phyloP scores from a whole-genome alignment of 1,140 invertebrate species.

The Bombus fervidus region DNA sequence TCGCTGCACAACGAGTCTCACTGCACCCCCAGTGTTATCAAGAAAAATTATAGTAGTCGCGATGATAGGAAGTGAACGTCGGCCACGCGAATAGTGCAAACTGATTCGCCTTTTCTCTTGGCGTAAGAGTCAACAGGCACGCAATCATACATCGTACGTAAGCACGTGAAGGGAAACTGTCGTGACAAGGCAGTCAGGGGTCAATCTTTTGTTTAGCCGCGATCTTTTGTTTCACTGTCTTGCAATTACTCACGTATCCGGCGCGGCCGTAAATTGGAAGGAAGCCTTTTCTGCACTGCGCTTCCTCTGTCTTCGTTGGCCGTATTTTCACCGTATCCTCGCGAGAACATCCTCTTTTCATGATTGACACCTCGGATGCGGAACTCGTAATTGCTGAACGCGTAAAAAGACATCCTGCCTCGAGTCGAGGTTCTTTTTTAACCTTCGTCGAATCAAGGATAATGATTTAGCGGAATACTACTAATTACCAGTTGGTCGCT shows the following conservation, averaged over 20 bases:
- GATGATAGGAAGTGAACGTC: constrained; percentile 32
- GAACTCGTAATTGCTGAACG: neutral
- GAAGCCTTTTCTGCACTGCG: neutral
- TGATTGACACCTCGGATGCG: constrained; percentile 21
- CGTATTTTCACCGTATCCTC: neutral
- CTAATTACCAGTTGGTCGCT: neutral
- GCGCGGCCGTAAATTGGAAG: constrained; percentile 29
- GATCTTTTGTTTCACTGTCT: constrained; percentile 42
- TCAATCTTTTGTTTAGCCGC: constrained; percentile 35
- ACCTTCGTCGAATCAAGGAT: neutral
- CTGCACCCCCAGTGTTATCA: constrained; percentile 12
- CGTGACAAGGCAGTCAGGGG: constrained; percentile 36
- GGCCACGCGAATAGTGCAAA: constrained; percentile 44
- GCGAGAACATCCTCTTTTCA: constrained; percentile 18
- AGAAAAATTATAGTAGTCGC: constrained; percentile 23
- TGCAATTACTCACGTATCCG: constrained; percentile 43
- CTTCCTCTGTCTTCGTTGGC: neutral
- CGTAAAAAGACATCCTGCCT: neutral
- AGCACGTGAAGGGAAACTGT: neutral
- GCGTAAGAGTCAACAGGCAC: constrained; percentile 41
- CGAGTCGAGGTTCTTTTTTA: neutral
- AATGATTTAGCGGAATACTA: neutral
- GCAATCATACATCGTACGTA: constrained; percentile 36
- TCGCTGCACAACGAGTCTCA: neutral
- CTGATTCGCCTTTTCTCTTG: constrained; percentile 35